Evolutionary conservation across 2,113 vertebrate genomes (phyloP).

Genomic region (Ciconia maguari): DNA sequence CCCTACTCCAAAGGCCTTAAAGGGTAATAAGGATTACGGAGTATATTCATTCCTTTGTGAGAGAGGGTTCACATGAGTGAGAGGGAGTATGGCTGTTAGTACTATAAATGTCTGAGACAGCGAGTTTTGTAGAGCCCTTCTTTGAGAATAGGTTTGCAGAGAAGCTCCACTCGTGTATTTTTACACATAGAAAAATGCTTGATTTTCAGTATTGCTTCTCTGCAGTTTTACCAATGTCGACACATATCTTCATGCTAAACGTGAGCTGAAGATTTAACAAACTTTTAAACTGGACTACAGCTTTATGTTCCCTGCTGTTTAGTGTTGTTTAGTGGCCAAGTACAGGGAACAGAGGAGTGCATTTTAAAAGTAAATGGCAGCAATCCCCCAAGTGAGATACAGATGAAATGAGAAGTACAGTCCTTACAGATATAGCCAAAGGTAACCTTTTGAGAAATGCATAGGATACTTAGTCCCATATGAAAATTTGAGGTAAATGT

Average conservation of each 20-base stretch:
- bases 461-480: background rate
- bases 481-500: background rate
- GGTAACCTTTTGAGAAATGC: background rate
- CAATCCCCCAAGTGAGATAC: too few relatives aligned
- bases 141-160: background rate
- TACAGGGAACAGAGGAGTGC: background rate
- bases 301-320: background rate
- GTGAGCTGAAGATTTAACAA: background rate
- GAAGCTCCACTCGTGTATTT: background rate
- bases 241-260: background rate
- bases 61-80: background rate
- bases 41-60: background rate
- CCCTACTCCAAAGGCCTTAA: background rate
- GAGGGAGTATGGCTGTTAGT: background rate
- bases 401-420: background rate
- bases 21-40: background rate
- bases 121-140: background rate
- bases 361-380: background rate
- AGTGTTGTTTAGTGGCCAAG: background rate
- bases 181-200: background rate
- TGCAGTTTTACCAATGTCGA: background rate
- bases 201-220: background rate
- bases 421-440: background rate
- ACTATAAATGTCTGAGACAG: background rate
- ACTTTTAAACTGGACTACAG: background rate